phyloP scores from a whole-genome alignment of 2,888 invertebrate genomes.

The Pristionchus exspectatus region DNA sequence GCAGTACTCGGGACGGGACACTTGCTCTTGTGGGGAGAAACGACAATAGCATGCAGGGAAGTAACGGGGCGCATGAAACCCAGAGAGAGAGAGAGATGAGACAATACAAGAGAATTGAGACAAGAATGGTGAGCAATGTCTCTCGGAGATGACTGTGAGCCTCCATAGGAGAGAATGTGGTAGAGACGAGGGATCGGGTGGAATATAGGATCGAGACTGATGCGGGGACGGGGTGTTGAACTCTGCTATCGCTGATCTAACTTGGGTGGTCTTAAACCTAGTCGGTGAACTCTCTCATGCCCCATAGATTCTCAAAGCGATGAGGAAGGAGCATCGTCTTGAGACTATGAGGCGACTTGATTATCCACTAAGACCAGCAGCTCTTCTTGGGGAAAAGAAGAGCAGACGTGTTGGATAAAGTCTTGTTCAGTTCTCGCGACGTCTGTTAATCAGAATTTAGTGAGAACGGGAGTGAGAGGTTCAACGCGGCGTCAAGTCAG shows the following conservation, averaged over 20 bases:
- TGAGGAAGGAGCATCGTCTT: no score
- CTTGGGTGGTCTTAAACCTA: no score
- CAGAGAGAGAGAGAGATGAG: background rate
- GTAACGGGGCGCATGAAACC: slow-evolving; percentile 6
- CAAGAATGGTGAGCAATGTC: slow-evolving; percentile 1
- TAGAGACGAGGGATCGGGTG: background rate
- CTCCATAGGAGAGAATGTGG: slow-evolving; percentile 34
- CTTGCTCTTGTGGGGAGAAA: background rate
- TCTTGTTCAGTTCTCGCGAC: no score
- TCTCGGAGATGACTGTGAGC: slow-evolving; percentile 42
- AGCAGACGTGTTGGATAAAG: no score
- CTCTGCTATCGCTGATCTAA: background rate
- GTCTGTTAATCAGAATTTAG: no score
- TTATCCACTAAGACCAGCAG: no score
- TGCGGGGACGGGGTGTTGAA: background rate
- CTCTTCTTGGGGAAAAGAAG: no score
- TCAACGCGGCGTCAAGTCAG: no score
- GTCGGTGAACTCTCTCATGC: no score
- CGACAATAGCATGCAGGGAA: background rate
- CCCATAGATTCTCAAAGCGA: no score
- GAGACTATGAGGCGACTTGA: no score
- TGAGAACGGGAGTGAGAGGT: no score
- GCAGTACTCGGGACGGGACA: background rate
- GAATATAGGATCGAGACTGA: background rate
- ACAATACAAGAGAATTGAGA: slow-evolving; percentile 15